Conservation (phyloP, 1,140 invertebrate genomes). For the Adoxophyes honmai region DNA sequence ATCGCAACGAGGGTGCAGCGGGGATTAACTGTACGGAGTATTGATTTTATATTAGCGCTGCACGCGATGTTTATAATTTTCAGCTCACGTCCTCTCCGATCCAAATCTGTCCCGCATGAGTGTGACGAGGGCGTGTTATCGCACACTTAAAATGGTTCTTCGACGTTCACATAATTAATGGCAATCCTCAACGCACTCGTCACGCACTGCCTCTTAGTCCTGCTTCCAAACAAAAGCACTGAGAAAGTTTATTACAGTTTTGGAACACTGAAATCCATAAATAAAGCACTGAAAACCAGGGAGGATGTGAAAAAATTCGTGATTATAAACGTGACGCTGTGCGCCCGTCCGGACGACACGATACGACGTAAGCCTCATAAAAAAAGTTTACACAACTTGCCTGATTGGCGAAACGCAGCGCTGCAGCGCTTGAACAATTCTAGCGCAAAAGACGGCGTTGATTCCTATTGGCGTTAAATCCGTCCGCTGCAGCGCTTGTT, state of each 20-base stretch:
- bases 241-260: neutral
- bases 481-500: constrained; percentile 41
- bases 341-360: constrained; percentile 45
- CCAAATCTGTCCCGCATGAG: constrained; percentile 21
- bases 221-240: constrained; percentile 18
- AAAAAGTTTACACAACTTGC: constrained; percentile 66
- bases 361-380: constrained; percentile 69
- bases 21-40: constrained; percentile 33
- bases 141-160: constrained; percentile 58
- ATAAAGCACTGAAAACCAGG: constrained; percentile 14
- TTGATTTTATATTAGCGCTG: constrained; percentile 64
- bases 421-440: constrained; percentile 25
- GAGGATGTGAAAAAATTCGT: constrained; percentile 34
- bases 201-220: constrained; percentile 33
- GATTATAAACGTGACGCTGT: constrained; percentile 34
- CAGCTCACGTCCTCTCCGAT: constrained; percentile 15
- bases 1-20: neutral
- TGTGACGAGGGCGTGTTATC: constrained; percentile 54
- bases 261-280: neutral
- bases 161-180: constrained; percentile 69
- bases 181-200: constrained; percentile 47
- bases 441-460: too few relatives aligned
- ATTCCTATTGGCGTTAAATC: too few relatives aligned
- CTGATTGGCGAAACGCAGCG: constrained; percentile 19
- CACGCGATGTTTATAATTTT: constrained; percentile 30